Base-by-base conservation (phyloP, 2,113 vertebrate species). In the Gila orcuttii region DNA sequence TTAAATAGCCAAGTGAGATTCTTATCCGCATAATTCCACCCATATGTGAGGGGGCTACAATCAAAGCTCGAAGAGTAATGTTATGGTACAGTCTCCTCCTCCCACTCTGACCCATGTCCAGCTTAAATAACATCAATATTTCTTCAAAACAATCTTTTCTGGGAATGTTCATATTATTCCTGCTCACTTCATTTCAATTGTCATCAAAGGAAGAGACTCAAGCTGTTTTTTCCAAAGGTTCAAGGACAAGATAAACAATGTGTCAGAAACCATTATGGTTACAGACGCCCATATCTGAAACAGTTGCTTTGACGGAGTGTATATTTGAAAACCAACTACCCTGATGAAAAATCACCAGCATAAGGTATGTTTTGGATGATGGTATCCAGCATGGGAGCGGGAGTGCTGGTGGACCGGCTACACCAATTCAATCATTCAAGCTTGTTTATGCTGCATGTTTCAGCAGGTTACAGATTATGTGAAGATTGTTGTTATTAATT, bases 101-200 rank as follows among this genome's bases (percentile, higher is more conserved):
- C 57, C 78, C 11, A 79, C 55, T 79, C 77, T 42, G 36, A 79
- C 25, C 57, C 77, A n/a, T 19, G 12, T 79, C 77, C 77, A 79
- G 55, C 57, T 28, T 79, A 62, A 62, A 42, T 62, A 79, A 79
- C 77, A 79, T 79, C 23, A 62, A 79, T 62, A 62, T 79, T 79
- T 59, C 36, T 62, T 19, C 57, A 45, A 79, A 79, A 79, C n/a
- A 62, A 39, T 45, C 78, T 42, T 62, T 79, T 79, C 33, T 79
- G 36, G 36, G 36, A 62, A 42, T 45, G 21, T 13, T 74, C 71
- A 47, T 62, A 79, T 79, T 7, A 62, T 60, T 62, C 55, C 33
- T 12, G 10, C 77, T 62, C 33, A 39, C 19, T 36, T 59, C 11
- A 57, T 60, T 79, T 25, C 23, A 28, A 39, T 3, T 79, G 77